Percentiles rank a stretch among this genome's conserved stretches.
Conservation (phyloP, 2,113 vertebrate genomes). For the Turnix velox region DNA sequence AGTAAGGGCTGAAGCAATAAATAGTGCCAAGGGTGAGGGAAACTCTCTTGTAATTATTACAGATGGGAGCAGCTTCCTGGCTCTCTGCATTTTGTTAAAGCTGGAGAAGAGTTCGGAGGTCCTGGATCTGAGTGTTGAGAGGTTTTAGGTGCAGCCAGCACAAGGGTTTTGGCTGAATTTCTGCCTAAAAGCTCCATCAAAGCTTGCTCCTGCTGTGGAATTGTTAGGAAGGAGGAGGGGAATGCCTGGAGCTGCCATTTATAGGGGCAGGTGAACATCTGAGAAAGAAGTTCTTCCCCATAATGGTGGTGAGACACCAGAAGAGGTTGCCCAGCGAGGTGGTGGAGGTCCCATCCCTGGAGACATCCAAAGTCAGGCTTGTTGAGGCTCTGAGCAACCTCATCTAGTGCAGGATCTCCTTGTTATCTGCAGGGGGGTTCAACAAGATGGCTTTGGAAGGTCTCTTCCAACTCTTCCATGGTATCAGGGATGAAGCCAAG, state of each 20-base stretch:
- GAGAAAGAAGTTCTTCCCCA: too few relatives aligned
- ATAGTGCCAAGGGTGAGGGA: neutral
- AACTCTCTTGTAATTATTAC: neutral
- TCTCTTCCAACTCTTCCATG: too few relatives aligned
- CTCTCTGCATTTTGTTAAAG: neutral
- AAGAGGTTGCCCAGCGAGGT: too few relatives aligned
- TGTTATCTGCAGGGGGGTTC: too few relatives aligned
- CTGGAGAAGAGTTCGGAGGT: neutral
- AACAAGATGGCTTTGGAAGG: too few relatives aligned
- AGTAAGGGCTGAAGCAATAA: conserved; percentile 12
- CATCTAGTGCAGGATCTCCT: too few relatives aligned
- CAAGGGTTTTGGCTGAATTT: neutral
- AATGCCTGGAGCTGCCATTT: neutral
- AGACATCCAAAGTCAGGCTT: too few relatives aligned
- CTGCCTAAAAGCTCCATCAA: neutral
- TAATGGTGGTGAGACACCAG: too few relatives aligned
- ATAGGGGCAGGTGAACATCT: neutral
- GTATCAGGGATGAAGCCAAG: too few relatives aligned
- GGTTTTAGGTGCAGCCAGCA: neutral
- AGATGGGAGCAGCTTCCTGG: neutral
- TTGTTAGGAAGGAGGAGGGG: neutral
- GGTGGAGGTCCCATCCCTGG: too few relatives aligned
- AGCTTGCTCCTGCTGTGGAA: neutral
- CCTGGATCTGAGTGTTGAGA: neutral
- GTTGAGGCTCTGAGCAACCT: too few relatives aligned